These are phyloP conservation scores for Muntiacus muntjak DNA, from an alignment of 2,113 vertebrate genomes.

Conservation along the genomic window DNA sequence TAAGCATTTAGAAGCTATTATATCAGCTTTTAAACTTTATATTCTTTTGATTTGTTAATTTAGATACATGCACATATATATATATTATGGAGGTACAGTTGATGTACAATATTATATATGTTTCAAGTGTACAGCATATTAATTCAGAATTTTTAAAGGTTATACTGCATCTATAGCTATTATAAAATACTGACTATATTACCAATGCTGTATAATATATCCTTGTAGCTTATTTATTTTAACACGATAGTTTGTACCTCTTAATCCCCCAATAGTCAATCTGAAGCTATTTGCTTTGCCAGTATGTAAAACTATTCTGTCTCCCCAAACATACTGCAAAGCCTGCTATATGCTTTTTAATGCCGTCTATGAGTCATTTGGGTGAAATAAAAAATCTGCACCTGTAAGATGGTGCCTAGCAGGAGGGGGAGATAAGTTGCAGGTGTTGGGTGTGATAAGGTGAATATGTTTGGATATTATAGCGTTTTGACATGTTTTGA, in stretches of 20 bases:
- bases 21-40: not conserved
- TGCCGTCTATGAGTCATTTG: not conserved
- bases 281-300: not conserved
- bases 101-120: not conserved
- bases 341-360: not conserved
- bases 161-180: not conserved
- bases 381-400: not conserved
- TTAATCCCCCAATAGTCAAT: not conserved
- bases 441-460: not conserved
- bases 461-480: not conserved
- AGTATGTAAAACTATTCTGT: not conserved
- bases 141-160: not conserved
- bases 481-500: not conserved
- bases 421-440: not conserved
- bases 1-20: not conserved
- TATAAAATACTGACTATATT: not conserved
- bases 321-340: not conserved
- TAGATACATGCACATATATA: not conserved
- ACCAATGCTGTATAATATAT: not conserved
- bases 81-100: not conserved
- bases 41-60: not conserved
- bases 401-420: not conserved
- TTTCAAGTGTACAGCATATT: not conserved
- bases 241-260: not conserved
- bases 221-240: not conserved